These are phyloP conservation scores for Apotomis betuletana DNA, from an alignment of 2,888 invertebrate genomes.

Conservation along the genomic window DNA sequence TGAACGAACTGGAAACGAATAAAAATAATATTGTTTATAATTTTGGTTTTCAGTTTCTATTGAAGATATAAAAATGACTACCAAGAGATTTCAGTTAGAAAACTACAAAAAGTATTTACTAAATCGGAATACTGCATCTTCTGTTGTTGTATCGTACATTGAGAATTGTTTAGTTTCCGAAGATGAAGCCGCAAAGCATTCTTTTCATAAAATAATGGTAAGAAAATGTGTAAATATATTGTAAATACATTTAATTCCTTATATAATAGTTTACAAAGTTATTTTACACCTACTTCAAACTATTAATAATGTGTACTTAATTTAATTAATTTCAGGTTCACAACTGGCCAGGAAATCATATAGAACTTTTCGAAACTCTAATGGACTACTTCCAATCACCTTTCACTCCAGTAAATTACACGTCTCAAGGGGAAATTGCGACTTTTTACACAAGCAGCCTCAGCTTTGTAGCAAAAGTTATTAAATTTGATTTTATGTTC, in stretches of 20 bases:
- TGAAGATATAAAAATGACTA: constrained; percentile 37
- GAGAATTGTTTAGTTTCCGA: constrained; percentile 64
- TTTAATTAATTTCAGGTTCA: constrained; percentile 61
- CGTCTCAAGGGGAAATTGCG: constrained; percentile 55
- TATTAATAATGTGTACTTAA: too few relatives aligned
- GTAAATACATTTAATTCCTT: too few relatives aligned
- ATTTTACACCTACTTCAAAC: too few relatives aligned
- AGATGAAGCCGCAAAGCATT: constrained; percentile 61
- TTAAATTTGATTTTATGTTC: constrained; percentile 72
- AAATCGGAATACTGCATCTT: constrained; percentile 80
- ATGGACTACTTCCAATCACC: constrained; percentile 57
- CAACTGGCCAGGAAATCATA: constrained; percentile 61
- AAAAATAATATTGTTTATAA: not conserved
- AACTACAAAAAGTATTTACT: constrained; percentile 91
- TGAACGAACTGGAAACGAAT: too few relatives aligned
- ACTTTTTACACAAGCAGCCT: constrained; percentile 71
- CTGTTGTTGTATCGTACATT: constrained; percentile 58
- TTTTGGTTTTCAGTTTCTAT: not conserved
- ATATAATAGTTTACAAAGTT: too few relatives aligned
- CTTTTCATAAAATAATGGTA: constrained; percentile 76
- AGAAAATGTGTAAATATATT: constrained; percentile 3
- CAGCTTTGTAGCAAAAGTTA: constrained; percentile 61
- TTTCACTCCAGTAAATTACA: constrained; percentile 64
- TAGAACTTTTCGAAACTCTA: constrained; percentile 62
- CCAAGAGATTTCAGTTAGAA: constrained; percentile 57